These are phyloP conservation scores for Archivesica marissinica DNA, from an alignment of 1,140 invertebrate species.

Conservation along the genomic window DNA sequence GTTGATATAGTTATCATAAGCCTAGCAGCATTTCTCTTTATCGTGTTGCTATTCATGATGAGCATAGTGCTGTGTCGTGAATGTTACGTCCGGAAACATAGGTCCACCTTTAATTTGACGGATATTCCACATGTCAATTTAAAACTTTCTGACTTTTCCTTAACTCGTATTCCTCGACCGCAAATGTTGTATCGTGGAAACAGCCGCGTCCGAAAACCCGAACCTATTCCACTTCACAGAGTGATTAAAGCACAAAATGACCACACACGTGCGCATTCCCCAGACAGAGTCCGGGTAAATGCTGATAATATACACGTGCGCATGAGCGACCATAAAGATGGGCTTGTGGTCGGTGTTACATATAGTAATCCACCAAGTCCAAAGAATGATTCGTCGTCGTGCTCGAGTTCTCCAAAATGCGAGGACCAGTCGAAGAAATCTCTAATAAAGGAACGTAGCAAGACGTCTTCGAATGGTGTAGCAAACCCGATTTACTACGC, in stretches of 20 bases:
- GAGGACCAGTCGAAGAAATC: background rate
- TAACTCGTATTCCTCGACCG: slow-evolving; percentile 70
- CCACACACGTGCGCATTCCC: background rate
- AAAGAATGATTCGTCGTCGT: background rate
- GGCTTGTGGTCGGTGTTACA: slow-evolving; percentile 63
- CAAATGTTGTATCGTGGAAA: slow-evolving; percentile 61
- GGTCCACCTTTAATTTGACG: slow-evolving; percentile 65
- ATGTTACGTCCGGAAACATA: slow-evolving; percentile 67
- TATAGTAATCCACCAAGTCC: background rate
- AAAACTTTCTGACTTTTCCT: slow-evolving; percentile 70
- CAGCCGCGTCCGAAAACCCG: background rate
- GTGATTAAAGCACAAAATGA: background rate
- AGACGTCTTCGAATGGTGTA: background rate
- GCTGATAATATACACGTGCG: slow-evolving; percentile 56
- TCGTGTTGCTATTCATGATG: slow-evolving; percentile 62
- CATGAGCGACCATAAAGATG: slow-evolving; percentile 48
- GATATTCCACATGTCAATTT: slow-evolving; percentile 70
- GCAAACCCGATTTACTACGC: slow-evolving; percentile 34
- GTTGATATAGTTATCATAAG: slow-evolving; percentile 70
- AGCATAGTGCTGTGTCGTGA: slow-evolving; percentile 63
- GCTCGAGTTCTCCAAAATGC: background rate
- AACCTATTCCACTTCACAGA: background rate
- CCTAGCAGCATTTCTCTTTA: slow-evolving; percentile 68
- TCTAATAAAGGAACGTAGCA: background rate
- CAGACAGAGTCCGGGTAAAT: background rate